phyloP scores from a whole-genome alignment of 1,140 invertebrate species.

The Gonatopus flavifemur region DNA sequence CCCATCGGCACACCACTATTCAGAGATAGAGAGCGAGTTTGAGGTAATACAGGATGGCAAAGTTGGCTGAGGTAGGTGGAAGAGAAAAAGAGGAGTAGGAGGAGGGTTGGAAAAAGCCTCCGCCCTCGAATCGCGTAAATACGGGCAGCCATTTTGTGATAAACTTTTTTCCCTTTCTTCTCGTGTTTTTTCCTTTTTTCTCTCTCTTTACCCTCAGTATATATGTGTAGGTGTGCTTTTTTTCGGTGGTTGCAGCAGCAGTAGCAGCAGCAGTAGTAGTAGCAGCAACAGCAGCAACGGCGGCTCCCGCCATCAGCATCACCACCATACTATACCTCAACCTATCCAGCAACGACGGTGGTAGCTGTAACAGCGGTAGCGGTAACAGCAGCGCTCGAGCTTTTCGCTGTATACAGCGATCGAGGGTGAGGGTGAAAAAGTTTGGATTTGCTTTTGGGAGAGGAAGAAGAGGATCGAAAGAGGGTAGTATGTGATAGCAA shows the following conservation, averaged over 20 bases:
- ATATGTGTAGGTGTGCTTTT: conserved; percentile 4
- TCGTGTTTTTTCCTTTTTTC: neutral
- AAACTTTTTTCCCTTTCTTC: conserved; percentile 49
- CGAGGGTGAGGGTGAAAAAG: conserved; percentile 22
- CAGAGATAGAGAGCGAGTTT: neutral
- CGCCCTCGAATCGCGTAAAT: conserved; percentile 57
- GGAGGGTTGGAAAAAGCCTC: conserved; percentile 51
- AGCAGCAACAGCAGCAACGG: too few species aligned
- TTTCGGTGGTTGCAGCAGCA: conserved; percentile 22
- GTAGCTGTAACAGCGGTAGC: neutral
- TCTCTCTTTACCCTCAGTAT: too few species aligned
- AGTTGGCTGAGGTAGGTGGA: neutral
- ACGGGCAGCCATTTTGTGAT: conserved; percentile 60
- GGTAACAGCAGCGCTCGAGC: neutral
- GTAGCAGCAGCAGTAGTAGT: too few species aligned
- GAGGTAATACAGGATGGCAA: neutral
- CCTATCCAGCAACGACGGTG: too few species aligned
- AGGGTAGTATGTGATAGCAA: too few species aligned
- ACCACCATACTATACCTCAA: too few species aligned
- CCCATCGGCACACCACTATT: neutral
- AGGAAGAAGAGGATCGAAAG: too few species aligned
- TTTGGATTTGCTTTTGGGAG: conserved; percentile 28
- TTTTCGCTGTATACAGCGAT: too few species aligned
- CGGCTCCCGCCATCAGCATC: conserved; percentile 11
- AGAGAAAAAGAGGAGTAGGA: conserved; percentile 8